Percentiles rank a stretch among this genome's conserved stretches.
phyloP scores from a whole-genome alignment of 2,888 invertebrate species.

The Coremacera marginata region DNA sequence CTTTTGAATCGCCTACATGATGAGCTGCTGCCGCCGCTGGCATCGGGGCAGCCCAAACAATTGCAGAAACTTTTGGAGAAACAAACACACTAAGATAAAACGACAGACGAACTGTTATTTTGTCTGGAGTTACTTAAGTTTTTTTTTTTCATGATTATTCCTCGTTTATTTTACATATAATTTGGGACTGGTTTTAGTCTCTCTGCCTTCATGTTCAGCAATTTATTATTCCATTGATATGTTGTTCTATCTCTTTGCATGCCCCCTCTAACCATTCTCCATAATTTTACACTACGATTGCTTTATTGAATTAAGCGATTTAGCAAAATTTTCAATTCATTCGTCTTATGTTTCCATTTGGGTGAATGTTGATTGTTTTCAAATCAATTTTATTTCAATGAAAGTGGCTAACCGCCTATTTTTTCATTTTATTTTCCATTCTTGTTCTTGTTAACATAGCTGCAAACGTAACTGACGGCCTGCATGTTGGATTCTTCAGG shows the following conservation, averaged over 20 bases:
- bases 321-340: constrained; percentile 67
- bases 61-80: not conserved
- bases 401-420: not conserved
- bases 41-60: constrained; percentile 42
- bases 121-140: not conserved
- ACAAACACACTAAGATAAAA: not conserved
- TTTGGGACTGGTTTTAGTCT: not conserved
- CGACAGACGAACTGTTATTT: not conserved
- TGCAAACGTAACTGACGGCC: constrained; percentile 19
- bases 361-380: constrained; percentile 23
- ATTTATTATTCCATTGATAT: constrained; percentile 29
- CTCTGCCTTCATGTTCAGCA: constrained; percentile 43
- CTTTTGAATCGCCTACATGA: constrained; percentile 17
- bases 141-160: constrained; percentile 36
- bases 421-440: not conserved
- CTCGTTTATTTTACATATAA: constrained; percentile 38
- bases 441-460: constrained; percentile 3
- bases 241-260: not conserved
- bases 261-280: not conserved
- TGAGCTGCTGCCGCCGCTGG: constrained; percentile 31
- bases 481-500: not conserved
- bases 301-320: constrained; percentile 68
- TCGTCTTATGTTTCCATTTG: constrained; percentile 38
- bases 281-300: not conserved
- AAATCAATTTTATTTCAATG: constrained; percentile 10